Evolutionary conservation across 2,113 vertebrate genomes (phyloP).

Genomic region (Xenopus laevis): DNA sequence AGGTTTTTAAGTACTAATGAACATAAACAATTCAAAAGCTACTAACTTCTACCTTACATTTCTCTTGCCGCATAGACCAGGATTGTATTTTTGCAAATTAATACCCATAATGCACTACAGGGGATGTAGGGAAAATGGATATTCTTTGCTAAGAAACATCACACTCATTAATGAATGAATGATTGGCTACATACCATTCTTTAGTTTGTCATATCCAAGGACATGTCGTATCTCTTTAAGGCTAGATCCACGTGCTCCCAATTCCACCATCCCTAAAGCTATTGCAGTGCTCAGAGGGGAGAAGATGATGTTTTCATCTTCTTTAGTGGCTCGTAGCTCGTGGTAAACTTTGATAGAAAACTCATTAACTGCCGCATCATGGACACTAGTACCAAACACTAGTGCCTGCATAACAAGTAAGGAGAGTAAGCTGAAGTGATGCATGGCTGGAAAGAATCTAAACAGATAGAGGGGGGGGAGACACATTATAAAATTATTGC

Average conservation of each 20-base stretch:
- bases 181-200: slow-evolving; percentile 67
- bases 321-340: slow-evolving; percentile 74
- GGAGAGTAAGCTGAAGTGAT: slow-evolving; percentile 70
- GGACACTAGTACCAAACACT: slow-evolving; percentile 68
- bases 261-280: slow-evolving; percentile 89
- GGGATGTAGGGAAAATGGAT: too few relatives aligned
- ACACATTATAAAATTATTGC: too few relatives aligned
- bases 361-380: slow-evolving; percentile 79
- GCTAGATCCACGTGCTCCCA: slow-evolving; percentile 83
- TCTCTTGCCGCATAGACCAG: too few relatives aligned
- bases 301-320: slow-evolving; percentile 93
- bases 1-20: too few relatives aligned
- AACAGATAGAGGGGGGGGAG: neutral
- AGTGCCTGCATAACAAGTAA: slow-evolving; percentile 70
- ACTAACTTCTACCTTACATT: too few relatives aligned
- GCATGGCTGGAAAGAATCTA: slow-evolving; percentile 60
- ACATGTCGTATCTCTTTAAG: slow-evolving; percentile 84
- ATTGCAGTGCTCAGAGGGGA: slow-evolving; percentile 85
- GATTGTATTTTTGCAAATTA: too few relatives aligned
- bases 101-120: too few relatives aligned
- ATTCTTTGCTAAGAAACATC: too few relatives aligned
- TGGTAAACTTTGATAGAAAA: slow-evolving; percentile 90
- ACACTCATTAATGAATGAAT: neutral
- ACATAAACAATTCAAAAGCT: too few relatives aligned
- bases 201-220: slow-evolving; percentile 80